These are phyloP conservation scores for Parapsyche elsis DNA, from an alignment of 1,140 invertebrate species.

Conservation along the genomic window DNA sequence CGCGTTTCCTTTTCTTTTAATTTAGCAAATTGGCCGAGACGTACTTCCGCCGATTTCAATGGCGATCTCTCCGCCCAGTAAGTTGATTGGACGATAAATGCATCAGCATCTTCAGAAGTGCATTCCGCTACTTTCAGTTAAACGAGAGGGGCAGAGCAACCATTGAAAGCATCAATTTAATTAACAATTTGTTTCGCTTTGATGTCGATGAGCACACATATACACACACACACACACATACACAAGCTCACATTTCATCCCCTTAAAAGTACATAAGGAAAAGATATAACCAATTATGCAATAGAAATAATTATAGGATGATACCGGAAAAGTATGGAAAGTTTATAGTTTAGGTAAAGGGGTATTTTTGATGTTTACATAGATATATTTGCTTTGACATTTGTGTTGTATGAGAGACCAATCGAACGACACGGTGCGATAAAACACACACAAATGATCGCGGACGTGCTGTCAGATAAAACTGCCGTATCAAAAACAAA, in stretches of 20 bases:
- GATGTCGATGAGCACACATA: neutral
- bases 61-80: constrained; percentile 13
- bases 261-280: no score
- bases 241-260: no score
- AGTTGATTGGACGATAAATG: constrained; percentile 41
- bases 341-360: no score
- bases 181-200: constrained; percentile 14
- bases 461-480: neutral
- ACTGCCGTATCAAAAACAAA: constrained; percentile 1
- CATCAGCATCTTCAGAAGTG: constrained; percentile 38
- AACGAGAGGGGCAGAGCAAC: neutral
- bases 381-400: neutral
- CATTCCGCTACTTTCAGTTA: constrained; percentile 26
- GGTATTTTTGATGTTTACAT: no score
- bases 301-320: no score
- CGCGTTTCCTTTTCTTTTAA: constrained; percentile 32
- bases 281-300: no score
- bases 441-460: constrained; percentile 9
- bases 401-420: neutral
- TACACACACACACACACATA: no score
- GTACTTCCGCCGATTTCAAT: neutral
- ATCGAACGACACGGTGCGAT: neutral
- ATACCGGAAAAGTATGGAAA: no score
- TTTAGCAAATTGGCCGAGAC: constrained; percentile 33
- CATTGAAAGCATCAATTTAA: constrained; percentile 24